Base-by-base conservation (phyloP, 1,140 invertebrate genomes). In the Scaptomyza montana region DNA sequence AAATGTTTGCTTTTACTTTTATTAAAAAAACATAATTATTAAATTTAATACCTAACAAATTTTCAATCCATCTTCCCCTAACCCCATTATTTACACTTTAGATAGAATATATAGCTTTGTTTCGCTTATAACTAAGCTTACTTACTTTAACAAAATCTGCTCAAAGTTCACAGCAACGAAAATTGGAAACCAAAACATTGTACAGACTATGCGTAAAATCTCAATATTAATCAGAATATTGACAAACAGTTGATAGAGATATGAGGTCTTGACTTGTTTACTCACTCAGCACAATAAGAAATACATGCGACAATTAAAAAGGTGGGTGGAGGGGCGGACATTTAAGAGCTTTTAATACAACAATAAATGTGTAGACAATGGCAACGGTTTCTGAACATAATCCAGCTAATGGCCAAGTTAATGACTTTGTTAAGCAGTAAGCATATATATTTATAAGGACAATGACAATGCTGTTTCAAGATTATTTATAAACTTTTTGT, bases 351-450 rank as follows among this genome's bases (percentile, higher is more conserved):
- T 47, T 59, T 59, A 33, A 59, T 47, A 59, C 46, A 59, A 47
- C 21, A 49, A 28, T 69, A 16, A 63, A 41, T 63, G 45, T 49
- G 51, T 43, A 36, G 33, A 50, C 16, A 62, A 47, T 36, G 61
- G 45, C 62, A 50, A 45, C 76, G 50, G 36, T 60, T 69, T 49
- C 25, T 51, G 50, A 3, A 13, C 28, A 9, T 39, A 50, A 74
- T 33, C 12, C 55, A 47, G 33, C 43, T 65, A 74, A 74, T 71
- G 56, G 60, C 60, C 60, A 59, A 59, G 55, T 74, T 64, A 74
- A 74, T 71, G 66, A 57, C 54, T 67, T 19, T 16, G 46, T 41
- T 67, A 50, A 49, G 53, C 45, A 47, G 62, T 54, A 55, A 51
- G 30, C 46, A 43, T 60, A 50, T 51, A 33, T 33, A 69, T 33